Base-by-base conservation (phyloP, 2,797 vertebrate species). In the Characodon lateralis region DNA sequence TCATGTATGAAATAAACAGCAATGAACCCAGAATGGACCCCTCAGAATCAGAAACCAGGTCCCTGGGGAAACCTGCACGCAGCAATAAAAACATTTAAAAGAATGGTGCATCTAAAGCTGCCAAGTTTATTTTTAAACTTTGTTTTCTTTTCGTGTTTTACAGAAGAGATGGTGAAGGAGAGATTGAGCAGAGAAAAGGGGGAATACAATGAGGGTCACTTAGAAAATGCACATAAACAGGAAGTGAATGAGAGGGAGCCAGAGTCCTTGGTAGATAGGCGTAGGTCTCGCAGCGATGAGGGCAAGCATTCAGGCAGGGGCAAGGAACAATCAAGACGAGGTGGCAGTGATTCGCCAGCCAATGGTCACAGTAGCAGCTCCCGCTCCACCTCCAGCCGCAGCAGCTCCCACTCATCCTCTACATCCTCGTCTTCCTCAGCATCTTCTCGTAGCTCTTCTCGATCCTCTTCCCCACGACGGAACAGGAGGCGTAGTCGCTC, bases 401-500 rank as follows among this genome's bases (percentile, higher is more conserved):
- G 96, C 93, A 98, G 97, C 93, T 97, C 94, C 53, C 95, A 63
- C 2, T 93, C 97, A 66, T 98, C 97, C 69, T 98, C 97, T 41
- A 97, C 97, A 0, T 99, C 97, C 2, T 98, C 97, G 35, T 96
- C 95, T 16, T 98, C 98, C 85, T 97, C 98, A 39, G 95, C 94
- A 31, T 98, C 97, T 48, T 98, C 97, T 73, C 96, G 94, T 78
- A 97, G 97, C 81, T 98, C 98, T 77, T 98, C 97, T 0, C 96
- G 91, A 79, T 98, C 97, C 69, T 98, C 97, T 76, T 98, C 97
- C 70, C 97, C 97, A 26, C 96, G 95, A 85, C 96, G 97, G 91
- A 99, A 98, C 77, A 96, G 96, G 75, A 96, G 97, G 80, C 97
- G 95, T 80, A 98, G 97, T 72, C 96, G 96, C 74, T 98, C 98